Evolutionary conservation across 2,113 vertebrate genomes (phyloP).

Genomic region (Saccopteryx leptura): DNA sequence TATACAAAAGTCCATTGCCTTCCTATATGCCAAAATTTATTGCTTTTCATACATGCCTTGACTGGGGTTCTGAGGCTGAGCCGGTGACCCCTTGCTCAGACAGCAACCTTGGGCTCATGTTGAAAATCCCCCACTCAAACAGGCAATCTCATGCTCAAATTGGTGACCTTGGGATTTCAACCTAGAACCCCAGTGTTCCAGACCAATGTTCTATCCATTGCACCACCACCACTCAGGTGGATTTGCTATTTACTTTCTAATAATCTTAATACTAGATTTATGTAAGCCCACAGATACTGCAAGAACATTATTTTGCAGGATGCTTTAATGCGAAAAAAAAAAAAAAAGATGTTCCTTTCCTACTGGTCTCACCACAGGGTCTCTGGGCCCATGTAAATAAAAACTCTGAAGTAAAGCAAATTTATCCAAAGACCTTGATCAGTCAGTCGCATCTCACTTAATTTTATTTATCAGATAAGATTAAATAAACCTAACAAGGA

Average conservation of each 20-base stretch:
- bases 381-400: not conserved
- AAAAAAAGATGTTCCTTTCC: not conserved
- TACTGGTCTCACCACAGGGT: not conserved
- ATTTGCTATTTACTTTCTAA: conserved; percentile 10
- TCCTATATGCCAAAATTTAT: too few relatives aligned
- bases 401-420: not conserved
- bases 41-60: too few relatives aligned
- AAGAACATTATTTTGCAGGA: not conserved
- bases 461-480: conserved; percentile 23
- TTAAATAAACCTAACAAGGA: conserved; percentile 34
- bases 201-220: too few relatives aligned
- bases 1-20: too few relatives aligned
- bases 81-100: too few relatives aligned
- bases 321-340: not conserved
- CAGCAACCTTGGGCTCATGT: too few relatives aligned
- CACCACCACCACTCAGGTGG: too few relatives aligned
- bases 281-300: not conserved
- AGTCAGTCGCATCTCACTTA: not conserved
- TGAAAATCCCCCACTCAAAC: too few relatives aligned
- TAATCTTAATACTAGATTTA: not conserved
- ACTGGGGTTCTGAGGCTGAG: too few relatives aligned
- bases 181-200: too few relatives aligned
- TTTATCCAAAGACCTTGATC: not conserved
- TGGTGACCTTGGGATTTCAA: too few relatives aligned
- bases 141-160: too few relatives aligned